phyloP scores from a whole-genome alignment of 2,888 invertebrate genomes.

The Gandaritis pyraliata region DNA sequence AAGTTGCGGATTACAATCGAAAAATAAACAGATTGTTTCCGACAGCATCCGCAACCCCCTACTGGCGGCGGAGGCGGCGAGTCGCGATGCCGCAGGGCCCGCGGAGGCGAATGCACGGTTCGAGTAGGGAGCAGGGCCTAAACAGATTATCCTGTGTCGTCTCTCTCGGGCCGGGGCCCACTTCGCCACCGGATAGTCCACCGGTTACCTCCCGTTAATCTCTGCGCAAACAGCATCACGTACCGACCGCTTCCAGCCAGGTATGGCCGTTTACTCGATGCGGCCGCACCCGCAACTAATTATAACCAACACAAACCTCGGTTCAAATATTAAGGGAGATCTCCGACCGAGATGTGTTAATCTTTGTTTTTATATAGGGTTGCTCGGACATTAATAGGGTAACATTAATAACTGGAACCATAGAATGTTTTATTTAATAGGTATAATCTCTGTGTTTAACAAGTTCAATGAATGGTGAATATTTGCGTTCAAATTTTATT shows the following conservation, averaged over 20 bases:
- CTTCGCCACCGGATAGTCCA: slow-evolving; percentile 20
- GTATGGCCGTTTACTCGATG: slow-evolving; percentile 27
- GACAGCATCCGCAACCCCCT: slow-evolving; percentile 39
- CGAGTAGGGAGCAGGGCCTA: slow-evolving; percentile 45
- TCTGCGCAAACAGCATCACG: slow-evolving; percentile 73
- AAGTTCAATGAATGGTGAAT: neutral
- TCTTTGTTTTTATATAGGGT: slow-evolving; percentile 50
- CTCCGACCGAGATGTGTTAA: slow-evolving; percentile 50
- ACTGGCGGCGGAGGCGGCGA: slow-evolving; percentile 14
- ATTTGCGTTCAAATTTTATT: neutral
- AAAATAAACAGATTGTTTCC: slow-evolving; percentile 27
- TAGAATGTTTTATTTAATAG: slow-evolving; percentile 36
- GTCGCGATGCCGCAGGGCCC: slow-evolving; percentile 34
- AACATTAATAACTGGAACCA: slow-evolving; percentile 39
- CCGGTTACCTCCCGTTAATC: slow-evolving; percentile 62
- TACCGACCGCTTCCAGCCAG: slow-evolving; percentile 43
- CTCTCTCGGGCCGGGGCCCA: slow-evolving; percentile 33
- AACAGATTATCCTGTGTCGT: slow-evolving; percentile 62
- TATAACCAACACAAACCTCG: slow-evolving; percentile 50
- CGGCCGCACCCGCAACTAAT: slow-evolving; percentile 53
- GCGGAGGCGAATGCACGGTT: slow-evolving; percentile 34
- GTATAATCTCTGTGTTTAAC: slow-evolving; percentile 22
- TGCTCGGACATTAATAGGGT: slow-evolving; percentile 31
- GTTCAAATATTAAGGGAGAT: slow-evolving; percentile 56
- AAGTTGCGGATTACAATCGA: slow-evolving; percentile 29